Evolutionary conservation across 2,113 vertebrate genomes (phyloP).

Genomic region (Anseranas semipalmata): DNA sequence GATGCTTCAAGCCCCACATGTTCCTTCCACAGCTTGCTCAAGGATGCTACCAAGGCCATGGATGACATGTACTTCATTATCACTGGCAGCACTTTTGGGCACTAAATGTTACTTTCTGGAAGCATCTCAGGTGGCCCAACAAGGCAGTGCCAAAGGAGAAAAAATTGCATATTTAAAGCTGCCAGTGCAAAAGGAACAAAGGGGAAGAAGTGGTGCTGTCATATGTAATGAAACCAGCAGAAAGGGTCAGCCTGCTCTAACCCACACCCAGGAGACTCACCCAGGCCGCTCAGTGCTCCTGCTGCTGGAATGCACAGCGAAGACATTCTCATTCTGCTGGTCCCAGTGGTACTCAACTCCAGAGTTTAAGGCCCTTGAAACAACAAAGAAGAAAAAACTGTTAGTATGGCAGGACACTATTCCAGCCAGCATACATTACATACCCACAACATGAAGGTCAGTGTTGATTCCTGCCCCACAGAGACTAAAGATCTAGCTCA

Average conservation of each 20-base stretch:
- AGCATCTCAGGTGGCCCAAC: neutral
- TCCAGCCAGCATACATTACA: neutral
- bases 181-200: neutral
- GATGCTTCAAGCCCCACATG: neutral
- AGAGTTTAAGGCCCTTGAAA: slow-evolving; percentile 89
- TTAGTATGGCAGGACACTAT: neutral
- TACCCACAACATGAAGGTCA: neutral
- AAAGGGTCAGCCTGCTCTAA: neutral
- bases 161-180: neutral
- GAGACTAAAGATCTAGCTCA: neutral
- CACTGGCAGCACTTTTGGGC: neutral
- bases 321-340: slow-evolving; percentile 88
- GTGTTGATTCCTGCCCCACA: neutral
- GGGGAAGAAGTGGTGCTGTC: neutral
- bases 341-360: slow-evolving; percentile 92
- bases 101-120: neutral
- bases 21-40: neutral
- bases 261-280: slow-evolving; percentile 75
- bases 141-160: neutral
- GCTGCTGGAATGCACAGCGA: slow-evolving; percentile 88
- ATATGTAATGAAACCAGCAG: neutral
- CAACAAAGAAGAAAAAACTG: slow-evolving; percentile 30
- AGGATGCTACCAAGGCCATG: neutral
- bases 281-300: slow-evolving; percentile 89
- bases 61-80: neutral